Evolutionary conservation across 2,888 invertebrate genomes (phyloP).

Genomic region (Frankliniella intonsa): DNA sequence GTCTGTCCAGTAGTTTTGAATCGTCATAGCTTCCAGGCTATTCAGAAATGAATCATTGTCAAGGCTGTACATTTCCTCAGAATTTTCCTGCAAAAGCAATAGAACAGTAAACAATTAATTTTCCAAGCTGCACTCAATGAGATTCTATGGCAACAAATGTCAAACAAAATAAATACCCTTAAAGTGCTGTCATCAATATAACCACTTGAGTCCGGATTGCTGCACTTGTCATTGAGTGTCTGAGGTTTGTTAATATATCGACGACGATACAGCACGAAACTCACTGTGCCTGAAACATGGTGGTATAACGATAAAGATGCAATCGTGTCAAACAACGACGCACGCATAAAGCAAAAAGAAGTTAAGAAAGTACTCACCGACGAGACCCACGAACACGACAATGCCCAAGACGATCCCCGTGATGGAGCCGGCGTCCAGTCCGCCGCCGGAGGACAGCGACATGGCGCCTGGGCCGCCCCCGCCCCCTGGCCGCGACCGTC

Average conservation of each 20-base stretch:
- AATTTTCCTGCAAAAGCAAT: slow-evolving; percentile 68
- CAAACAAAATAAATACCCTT: slow-evolving; percentile 55
- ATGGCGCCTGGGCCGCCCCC: not conserved
- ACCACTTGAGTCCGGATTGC: slow-evolving; percentile 80
- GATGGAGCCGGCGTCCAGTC: slow-evolving; percentile 58
- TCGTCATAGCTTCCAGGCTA: slow-evolving; percentile 89
- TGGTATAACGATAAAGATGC: no score
- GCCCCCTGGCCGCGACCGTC: not conserved
- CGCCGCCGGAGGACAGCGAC: slow-evolving; percentile 34
- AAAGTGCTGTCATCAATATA: slow-evolving; percentile 83
- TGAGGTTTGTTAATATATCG: slow-evolving; percentile 77
- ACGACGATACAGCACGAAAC: slow-evolving; percentile 64
- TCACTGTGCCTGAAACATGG: slow-evolving; percentile 52
- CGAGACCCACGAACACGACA: slow-evolving; percentile 58
- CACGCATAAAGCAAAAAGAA: slow-evolving; percentile 30
- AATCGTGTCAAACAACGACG: no score
- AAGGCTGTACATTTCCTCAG: slow-evolving; percentile 90
- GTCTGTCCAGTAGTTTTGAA: slow-evolving; percentile 91
- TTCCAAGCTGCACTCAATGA: no score
- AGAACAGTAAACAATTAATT: slow-evolving; percentile 32
- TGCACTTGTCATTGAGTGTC: slow-evolving; percentile 73
- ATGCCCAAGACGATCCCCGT: slow-evolving; percentile 67
- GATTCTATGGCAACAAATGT: slow-evolving; percentile 37
- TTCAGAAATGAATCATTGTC: slow-evolving; percentile 92
- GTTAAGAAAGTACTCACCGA: slow-evolving; percentile 41